phyloP scores from a whole-genome alignment of 2,797 vertebrate species.

The Oceanodroma leucorhoa region DNA sequence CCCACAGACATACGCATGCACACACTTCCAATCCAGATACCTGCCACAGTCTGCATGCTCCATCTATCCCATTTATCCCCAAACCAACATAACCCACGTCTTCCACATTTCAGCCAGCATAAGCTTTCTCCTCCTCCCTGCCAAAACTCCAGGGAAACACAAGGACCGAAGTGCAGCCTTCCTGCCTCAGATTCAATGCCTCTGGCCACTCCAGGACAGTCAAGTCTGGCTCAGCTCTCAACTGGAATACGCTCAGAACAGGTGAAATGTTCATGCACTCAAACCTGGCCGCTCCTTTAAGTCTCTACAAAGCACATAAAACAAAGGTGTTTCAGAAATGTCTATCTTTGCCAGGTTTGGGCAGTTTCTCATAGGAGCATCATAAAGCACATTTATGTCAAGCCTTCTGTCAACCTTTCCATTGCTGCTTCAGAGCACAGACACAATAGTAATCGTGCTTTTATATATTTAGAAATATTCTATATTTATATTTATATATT shows the following conservation, averaged over 20 bases:
- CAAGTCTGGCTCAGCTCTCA: not conserved
- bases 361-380: not conserved
- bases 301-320: not conserved
- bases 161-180: rapidly evolving
- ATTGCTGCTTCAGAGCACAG: not conserved
- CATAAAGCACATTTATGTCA: not conserved
- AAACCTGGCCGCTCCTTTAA: rapidly evolving
- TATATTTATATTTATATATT: not conserved
- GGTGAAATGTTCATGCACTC: not conserved
- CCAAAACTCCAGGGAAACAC: not conserved
- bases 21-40: not conserved
- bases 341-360: not conserved
- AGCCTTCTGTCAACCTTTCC: not conserved
- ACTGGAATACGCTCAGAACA: not conserved
- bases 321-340: not conserved
- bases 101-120: not conserved
- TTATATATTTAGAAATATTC: not conserved
- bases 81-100: not conserved
- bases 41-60: not conserved
- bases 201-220: not conserved
- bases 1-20: not conserved
- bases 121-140: not conserved
- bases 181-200: not conserved
- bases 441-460: not conserved
- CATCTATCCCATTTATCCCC: not conserved